phyloP scores from a whole-genome alignment of 2,113 vertebrate genomes.

The Tenrec ecaudatus region DNA sequence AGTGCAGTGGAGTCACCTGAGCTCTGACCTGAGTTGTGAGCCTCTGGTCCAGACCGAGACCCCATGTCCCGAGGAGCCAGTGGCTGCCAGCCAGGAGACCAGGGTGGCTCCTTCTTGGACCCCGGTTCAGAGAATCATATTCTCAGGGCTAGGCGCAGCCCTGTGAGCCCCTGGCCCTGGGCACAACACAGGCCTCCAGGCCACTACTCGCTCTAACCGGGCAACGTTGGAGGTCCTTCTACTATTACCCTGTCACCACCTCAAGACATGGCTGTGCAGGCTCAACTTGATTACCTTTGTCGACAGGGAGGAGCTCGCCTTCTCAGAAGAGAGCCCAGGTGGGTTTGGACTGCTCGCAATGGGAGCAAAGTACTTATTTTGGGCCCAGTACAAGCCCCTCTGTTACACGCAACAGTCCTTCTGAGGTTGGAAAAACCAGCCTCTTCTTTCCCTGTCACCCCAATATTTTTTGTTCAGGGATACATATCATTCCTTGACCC shows the following conservation, averaged over 20 bases:
- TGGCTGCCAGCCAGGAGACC: background rate
- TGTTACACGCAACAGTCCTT: background rate
- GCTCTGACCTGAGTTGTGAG: background rate
- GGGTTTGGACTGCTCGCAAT: background rate
- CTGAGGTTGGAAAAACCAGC: constrained; percentile 12
- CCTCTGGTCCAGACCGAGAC: background rate
- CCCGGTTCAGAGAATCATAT: rapidly evolving
- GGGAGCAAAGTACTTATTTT: constrained; percentile 4
- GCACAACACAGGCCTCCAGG: background rate
- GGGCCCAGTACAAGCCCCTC: background rate
- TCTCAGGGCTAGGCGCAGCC: background rate
- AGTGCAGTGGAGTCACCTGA: background rate
- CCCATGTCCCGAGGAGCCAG: background rate
- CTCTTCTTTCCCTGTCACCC: background rate
- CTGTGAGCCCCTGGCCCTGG: background rate
- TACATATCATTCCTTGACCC: constrained; percentile 25
- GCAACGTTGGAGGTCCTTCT: background rate
- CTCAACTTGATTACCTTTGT: background rate
- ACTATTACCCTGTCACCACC: no score
- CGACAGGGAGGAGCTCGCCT: background rate
- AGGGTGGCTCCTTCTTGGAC: background rate
- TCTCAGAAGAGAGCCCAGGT: background rate
- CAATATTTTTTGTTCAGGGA: constrained; percentile 28
- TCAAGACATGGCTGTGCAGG: background rate
- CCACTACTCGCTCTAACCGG: background rate